A percentile compares a stretch with the other conserved stretches of the same genome.
These are phyloP conservation scores for Spongilla lacustris DNA, from an alignment of 37 sponge, comb jelly and placozoan species.

Conservation along the genomic window DNA sequence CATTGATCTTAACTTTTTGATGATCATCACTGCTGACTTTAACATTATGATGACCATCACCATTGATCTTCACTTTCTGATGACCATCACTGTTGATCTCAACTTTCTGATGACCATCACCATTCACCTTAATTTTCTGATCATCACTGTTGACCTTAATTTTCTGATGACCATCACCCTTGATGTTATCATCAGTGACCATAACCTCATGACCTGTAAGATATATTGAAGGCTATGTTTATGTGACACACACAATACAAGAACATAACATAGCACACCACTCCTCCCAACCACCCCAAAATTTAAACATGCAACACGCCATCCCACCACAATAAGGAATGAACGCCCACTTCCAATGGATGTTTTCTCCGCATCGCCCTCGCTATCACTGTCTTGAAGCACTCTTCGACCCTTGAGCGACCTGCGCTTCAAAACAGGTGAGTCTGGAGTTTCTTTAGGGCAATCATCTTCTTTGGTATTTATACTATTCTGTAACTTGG, in stretches of 20 bases:
- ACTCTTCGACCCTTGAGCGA: constrained; percentile 23
- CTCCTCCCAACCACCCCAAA: not conserved
- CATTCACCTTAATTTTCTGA: too few relatives aligned
- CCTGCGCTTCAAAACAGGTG: constrained; percentile 32
- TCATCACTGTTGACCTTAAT: not conserved
- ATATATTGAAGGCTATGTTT: not conserved
- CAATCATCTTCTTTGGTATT: not conserved
- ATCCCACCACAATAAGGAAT: not conserved
- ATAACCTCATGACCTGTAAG: not conserved
- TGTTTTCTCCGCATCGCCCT: constrained; percentile 12
- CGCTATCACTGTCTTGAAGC: constrained; percentile 16
- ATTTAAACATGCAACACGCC: not conserved
- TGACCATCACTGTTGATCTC: not conserved
- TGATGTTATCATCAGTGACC: too few relatives aligned
- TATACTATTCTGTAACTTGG: not conserved
- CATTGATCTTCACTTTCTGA: not conserved
- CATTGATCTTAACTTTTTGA: not conserved
- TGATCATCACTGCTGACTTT: too few relatives aligned
- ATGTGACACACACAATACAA: not conserved
- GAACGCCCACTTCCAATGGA: not conserved
- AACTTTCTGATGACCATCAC: not conserved
- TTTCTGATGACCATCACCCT: not conserved
- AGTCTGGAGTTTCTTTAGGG: not conserved
- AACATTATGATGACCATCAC: not conserved
- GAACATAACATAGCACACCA: not conserved